Evolutionary conservation across 2,888 invertebrate species (phyloP), one percentile per base, ranked within the genome.

Genomic region (Caenorhabditis zanzibari): DNA sequence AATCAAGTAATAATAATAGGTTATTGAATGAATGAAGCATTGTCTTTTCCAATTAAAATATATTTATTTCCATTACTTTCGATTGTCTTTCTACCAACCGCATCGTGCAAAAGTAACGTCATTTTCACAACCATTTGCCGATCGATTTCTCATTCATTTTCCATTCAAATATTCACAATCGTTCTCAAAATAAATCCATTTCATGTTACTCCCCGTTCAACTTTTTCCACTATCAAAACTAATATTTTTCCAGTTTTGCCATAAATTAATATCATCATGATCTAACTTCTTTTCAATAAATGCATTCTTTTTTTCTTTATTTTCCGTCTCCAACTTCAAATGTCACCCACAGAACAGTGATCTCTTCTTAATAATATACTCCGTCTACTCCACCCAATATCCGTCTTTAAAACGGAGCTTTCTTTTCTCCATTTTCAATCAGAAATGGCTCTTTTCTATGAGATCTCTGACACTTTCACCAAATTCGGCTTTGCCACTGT

Each of bases 201-300:
- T n/a, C n/a, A n/a, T n/a, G n/a, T n/a, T n/a, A n/a, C n/a, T n/a
- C n/a, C n/a, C n/a, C n/a, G n/a, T n/a, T n/a, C n/a, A n/a, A n/a
- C 58, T 75, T 56, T 49, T 41, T 49, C 52, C 19, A 16, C 58
- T n/a, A 10, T 38, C 47, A 47, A 66, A 59, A 59, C n/a, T n/a
- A n/a, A n/a, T n/a, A n/a, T n/a, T n/a, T n/a, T 59, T 58, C 56
- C 59, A 47, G 41, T 58, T 74, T 74, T 64, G 74, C 56, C 64
- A 75, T 75, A 54, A 41, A 28, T 64, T 24, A 41, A 12, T 72
- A 32, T 59, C 44, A 74, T 63, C 35, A 63, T 61, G 38, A 73
- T 49, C 49, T 61, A 73, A 52, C 54, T 41, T 19, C 24, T 24
- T 32, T n/a, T 52, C 6, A 68, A 68, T 68, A 38, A 35, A 52